Conservation (phyloP, 2,888 invertebrate species). For the Eumerus sabulonum region DNA sequence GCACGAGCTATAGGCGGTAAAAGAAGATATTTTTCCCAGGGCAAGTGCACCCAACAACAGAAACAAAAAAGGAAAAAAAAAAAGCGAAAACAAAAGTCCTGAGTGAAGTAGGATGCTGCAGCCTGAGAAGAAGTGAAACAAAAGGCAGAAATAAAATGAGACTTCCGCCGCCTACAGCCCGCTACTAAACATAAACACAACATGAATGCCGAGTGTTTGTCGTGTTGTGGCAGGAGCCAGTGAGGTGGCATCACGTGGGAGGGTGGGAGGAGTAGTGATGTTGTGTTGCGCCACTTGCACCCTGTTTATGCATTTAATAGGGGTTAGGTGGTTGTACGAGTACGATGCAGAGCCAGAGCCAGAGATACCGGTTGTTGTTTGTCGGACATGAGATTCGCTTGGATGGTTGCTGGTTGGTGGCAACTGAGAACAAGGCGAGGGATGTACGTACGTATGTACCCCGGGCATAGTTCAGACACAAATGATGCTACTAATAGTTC, state of each 20-base stretch:
- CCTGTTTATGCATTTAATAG: conserved; percentile 58
- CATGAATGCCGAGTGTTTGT: conserved; percentile 52
- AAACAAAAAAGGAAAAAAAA: too few species aligned
- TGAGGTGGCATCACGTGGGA: background rate
- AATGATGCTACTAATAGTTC: conserved; percentile 69
- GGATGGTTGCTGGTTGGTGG: too few species aligned
- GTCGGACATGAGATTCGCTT: conserved; percentile 29
- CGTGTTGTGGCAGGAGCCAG: conserved; percentile 20
- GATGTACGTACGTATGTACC: conserved; percentile 1
- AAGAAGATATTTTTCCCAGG: conserved; percentile 40
- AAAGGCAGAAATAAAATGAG: conserved; percentile 66
- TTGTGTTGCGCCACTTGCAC: conserved; percentile 56
- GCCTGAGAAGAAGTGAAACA: conserved; percentile 29
- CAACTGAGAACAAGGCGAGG: too few species aligned
- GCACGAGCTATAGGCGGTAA: too few species aligned
- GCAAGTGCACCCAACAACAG: conserved; percentile 50
- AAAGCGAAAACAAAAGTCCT: conserved; percentile 53
- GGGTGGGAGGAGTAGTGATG: conserved; percentile 19
- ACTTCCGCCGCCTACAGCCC: conserved; percentile 66
- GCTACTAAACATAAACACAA: conserved; percentile 64
- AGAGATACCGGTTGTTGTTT: conserved; percentile 42
- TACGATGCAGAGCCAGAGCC: conserved; percentile 8
- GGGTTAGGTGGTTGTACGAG: conserved; percentile 53
- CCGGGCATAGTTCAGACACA: conserved; percentile 60
- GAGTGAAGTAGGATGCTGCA: conserved; percentile 49